A percentile compares a stretch with the other conserved stretches of the same genome.
Conservation (phyloP, 2,113 vertebrate species). For the Rhea americana region DNA sequence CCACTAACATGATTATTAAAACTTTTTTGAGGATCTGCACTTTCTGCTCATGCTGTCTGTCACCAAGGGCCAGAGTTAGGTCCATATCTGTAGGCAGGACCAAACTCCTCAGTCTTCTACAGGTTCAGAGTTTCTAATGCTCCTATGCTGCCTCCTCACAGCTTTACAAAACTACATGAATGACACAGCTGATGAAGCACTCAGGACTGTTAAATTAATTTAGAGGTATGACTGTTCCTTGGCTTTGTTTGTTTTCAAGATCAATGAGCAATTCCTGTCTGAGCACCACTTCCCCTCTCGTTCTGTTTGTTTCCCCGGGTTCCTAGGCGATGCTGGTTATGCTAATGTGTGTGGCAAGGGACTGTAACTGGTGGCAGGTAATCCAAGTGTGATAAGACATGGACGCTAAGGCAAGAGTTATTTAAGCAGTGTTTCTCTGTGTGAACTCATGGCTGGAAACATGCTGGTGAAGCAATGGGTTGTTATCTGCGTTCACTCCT, state of each 20-base stretch:
- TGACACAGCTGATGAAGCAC: conserved; percentile 6
- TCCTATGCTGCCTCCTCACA: neutral
- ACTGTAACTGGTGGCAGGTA: conserved; percentile 54
- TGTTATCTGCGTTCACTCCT: neutral
- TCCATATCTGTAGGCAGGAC: neutral
- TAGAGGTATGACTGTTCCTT: neutral
- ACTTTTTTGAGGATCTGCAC: neutral
- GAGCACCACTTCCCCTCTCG: neutral
- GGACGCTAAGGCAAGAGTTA: conserved; percentile 17
- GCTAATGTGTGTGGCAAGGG: conserved; percentile 46
- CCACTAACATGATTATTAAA: neutral
- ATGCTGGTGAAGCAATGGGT: neutral
- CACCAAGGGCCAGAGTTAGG: neutral
- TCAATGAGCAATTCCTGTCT: conserved; percentile 42
- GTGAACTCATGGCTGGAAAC: conserved; percentile 10
- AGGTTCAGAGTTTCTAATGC: neutral
- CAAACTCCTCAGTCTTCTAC: neutral
- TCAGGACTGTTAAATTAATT: conserved; percentile 10
- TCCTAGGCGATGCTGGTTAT: conserved; percentile 67
- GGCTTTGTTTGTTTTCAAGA: conserved; percentile 32
- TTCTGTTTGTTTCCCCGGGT: conserved; percentile 75
- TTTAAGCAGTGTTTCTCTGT: conserved; percentile 47
- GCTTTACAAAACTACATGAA: conserved; percentile 22
- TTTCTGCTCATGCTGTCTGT: neutral
- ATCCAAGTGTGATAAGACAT: conserved; percentile 29